Percentiles rank a stretch among this genome's conserved stretches.
Evolutionary conservation across 2,113 vertebrate species (phyloP).

Genomic region (Neotragus moschatus): DNA sequence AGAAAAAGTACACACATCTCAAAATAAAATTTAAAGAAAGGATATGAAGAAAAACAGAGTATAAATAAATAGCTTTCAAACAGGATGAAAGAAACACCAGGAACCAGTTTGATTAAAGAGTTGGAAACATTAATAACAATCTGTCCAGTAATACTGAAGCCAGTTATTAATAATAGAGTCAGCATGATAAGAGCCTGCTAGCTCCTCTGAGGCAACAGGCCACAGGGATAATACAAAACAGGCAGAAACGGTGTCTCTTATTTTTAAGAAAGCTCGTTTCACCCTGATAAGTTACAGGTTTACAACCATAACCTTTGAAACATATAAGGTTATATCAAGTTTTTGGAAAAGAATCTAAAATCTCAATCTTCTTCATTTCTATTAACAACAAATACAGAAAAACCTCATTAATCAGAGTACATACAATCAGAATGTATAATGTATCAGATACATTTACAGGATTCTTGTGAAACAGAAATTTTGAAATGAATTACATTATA

Average conservation of each 20-base stretch:
- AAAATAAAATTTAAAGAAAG: conserved; percentile 24
- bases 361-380: neutral
- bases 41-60: neutral
- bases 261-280: conserved; percentile 37
- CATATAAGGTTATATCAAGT: neutral
- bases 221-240: conserved; percentile 13
- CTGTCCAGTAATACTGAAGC: conserved; percentile 45
- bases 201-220: conserved; percentile 29
- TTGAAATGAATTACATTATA: neutral
- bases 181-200: conserved; percentile 31
- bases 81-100: conserved; percentile 41
- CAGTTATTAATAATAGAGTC: conserved; percentile 53
- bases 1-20: neutral
- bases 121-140: conserved; percentile 54
- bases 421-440: neutral
- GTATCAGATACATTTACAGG: neutral
- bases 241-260: neutral
- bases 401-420: neutral
- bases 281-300: neutral
- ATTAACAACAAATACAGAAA: conserved; percentile 9
- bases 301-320: conserved; percentile 15
- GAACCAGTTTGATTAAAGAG: conserved; percentile 38
- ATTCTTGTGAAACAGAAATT: conserved; percentile 27
- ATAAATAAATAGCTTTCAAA: conserved; percentile 39
- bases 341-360: conserved; percentile 16